phyloP scores from a whole-genome alignment of 2,888 invertebrate genomes.

The Scrobipalpa costella region DNA sequence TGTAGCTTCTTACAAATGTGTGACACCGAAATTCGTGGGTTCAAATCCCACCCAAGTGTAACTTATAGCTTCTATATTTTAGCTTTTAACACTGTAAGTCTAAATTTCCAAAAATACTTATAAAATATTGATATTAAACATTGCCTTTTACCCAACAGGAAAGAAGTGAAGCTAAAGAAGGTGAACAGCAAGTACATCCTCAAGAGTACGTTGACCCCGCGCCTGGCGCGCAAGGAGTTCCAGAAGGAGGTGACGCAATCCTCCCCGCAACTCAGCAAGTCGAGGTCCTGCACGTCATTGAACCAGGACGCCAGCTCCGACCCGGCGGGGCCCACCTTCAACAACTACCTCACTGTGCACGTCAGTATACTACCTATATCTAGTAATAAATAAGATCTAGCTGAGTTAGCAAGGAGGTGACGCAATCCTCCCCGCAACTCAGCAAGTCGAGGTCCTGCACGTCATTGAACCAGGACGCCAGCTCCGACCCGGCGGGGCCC shows the following conservation, averaged over 20 bases:
- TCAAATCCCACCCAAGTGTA: no score
- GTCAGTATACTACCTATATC: slow-evolving; percentile 74
- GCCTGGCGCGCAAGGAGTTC: slow-evolving; percentile 86
- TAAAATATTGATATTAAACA: background rate
- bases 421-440: slow-evolving; percentile 79
- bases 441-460: slow-evolving; percentile 88
- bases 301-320: slow-evolving; percentile 80
- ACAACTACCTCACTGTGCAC: slow-evolving; percentile 89
- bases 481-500: slow-evolving; percentile 77
- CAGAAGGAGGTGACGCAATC: slow-evolving; percentile 82
- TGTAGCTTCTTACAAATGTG: no score
- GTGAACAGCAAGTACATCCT: slow-evolving; percentile 91
- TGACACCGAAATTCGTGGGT: no score
- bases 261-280: slow-evolving; percentile 82
- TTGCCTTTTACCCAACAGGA: slow-evolving; percentile 65
- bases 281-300: slow-evolving; percentile 87
- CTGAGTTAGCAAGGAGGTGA: slow-evolving; percentile 84
- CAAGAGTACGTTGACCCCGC: slow-evolving; percentile 91
- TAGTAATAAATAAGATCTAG: no score
- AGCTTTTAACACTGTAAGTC: no score
- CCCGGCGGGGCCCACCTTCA: slow-evolving; percentile 81
- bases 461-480: slow-evolving; percentile 82
- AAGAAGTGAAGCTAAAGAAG: slow-evolving; percentile 86
- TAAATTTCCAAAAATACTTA: no score
- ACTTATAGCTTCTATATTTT: no score